Conservation (phyloP, 2,888 invertebrate species). For the Tenthredo amoena region DNA sequence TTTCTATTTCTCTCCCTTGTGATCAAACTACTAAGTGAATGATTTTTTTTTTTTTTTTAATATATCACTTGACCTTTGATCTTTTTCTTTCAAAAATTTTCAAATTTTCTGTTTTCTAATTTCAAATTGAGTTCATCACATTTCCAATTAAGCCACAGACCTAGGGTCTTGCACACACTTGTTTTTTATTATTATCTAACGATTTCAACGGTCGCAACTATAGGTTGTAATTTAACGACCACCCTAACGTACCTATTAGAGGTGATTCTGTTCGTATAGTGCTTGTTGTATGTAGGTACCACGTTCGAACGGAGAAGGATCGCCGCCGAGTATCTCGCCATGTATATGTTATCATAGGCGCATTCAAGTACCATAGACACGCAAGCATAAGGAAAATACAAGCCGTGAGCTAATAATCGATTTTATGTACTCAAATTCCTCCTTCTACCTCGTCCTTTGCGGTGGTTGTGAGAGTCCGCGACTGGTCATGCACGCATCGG, state of each 20-base stretch:
- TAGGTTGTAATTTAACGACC: conserved; percentile 2
- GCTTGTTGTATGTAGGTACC: conserved; percentile 33
- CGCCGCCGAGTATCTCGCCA: conserved; percentile 59
- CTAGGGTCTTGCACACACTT: neutral
- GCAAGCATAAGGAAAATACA: conserved; percentile 34
- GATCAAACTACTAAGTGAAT: no score
- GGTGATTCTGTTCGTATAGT: conserved; percentile 23
- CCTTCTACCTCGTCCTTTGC: conserved; percentile 54
- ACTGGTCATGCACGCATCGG: conserved; percentile 5
- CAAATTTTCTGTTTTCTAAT: neutral
- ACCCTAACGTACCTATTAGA: conserved; percentile 40
- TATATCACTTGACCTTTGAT: neutral
- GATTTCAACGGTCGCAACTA: conserved; percentile 2
- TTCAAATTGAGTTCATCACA: neutral
- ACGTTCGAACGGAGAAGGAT: conserved; percentile 18
- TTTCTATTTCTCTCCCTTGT: no score
- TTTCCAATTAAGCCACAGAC: conserved; percentile 2
- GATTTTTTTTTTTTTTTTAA: no score
- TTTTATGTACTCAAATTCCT: conserved; percentile 45
- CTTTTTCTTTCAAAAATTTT: neutral
- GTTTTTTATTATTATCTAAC: neutral
- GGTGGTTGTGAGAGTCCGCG: conserved; percentile 52
- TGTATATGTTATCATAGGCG: conserved; percentile 22
- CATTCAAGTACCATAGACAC: conserved; percentile 55
- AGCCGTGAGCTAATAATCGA: conserved; percentile 37